Evolutionary conservation across 2,888 invertebrate species (phyloP).

Genomic region (Phaedon cochleariae): DNA sequence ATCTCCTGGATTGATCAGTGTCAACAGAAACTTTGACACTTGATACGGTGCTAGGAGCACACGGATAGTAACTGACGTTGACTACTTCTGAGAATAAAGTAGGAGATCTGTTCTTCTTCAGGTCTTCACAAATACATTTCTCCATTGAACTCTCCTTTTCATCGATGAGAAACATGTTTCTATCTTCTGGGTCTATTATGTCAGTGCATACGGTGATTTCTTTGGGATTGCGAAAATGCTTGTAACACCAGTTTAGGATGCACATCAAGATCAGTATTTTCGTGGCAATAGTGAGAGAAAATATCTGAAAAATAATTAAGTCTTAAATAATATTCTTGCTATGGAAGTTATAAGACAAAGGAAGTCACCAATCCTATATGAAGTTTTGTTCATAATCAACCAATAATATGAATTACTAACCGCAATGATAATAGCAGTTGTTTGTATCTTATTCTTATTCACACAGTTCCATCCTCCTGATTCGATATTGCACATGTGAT

Average conservation of each 20-base stretch:
- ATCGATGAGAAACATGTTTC: conserved; percentile 36
- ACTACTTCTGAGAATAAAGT: conserved; percentile 35
- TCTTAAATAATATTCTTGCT: no score
- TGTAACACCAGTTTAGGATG: conserved; percentile 52
- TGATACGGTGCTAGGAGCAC: conserved; percentile 24
- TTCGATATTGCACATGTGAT: conserved; percentile 63
- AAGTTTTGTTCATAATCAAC: conserved; percentile 1
- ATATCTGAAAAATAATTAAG: conserved; percentile 41
- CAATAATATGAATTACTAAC: conserved; percentile 42
- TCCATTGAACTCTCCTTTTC: conserved; percentile 18
- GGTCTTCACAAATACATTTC: conserved; percentile 35
- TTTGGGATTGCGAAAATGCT: conserved; percentile 38
- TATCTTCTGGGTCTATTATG: conserved; percentile 33
- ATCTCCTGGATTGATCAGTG: conserved; percentile 17
- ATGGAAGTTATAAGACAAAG: no score
- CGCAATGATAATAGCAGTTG: conserved; percentile 53
- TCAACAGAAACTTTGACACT: conserved; percentile 25
- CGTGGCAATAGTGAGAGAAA: conserved; percentile 48
- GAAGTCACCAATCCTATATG: no score
- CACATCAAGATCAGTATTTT: conserved; percentile 52
- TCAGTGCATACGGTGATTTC: conserved; percentile 24
- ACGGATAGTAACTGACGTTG: conserved; percentile 39
- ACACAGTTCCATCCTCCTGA: conserved; percentile 55
- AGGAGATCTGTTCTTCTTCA: conserved; percentile 9
- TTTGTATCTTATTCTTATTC: conserved; percentile 52